Evolutionary conservation across 64 coral and sea anemone species (phyloP).

Genomic region (Cladopsammia gracilis): DNA sequence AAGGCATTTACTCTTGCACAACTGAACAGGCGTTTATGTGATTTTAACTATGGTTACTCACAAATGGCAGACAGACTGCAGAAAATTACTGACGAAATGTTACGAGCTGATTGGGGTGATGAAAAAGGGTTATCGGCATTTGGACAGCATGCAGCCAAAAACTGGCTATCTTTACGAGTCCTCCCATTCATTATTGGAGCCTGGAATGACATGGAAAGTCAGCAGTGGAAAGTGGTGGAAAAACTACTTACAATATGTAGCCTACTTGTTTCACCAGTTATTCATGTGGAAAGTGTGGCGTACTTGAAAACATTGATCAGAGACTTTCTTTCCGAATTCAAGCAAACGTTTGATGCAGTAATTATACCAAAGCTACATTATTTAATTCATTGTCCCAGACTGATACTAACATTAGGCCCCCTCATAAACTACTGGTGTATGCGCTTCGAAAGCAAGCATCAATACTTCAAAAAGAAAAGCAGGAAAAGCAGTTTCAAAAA

Average conservation of each 20-base stretch:
- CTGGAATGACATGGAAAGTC: slow-evolving; percentile 6
- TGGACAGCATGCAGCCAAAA: slow-evolving; percentile 8
- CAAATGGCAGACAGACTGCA: slow-evolving; percentile 17
- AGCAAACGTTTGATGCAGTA: background rate
- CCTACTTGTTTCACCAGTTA: slow-evolving; percentile 24
- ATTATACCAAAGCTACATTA: slow-evolving; percentile 25
- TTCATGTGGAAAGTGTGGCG: slow-evolving; percentile 1
- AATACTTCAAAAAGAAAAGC: slow-evolving; percentile 24
- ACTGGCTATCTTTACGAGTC: slow-evolving; percentile 9
- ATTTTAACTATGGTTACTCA: slow-evolving; percentile 43
- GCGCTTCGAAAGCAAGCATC: slow-evolving; percentile 12
- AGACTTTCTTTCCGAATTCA: background rate
- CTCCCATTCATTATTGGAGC: background rate
- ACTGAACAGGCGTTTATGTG: slow-evolving; percentile 19
- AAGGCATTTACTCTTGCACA: slow-evolving; percentile 21
- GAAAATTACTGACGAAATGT: background rate
- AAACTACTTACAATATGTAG: slow-evolving; percentile 7
- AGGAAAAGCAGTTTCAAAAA: slow-evolving; percentile 2
- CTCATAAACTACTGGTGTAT: background rate
- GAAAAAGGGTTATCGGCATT: background rate
- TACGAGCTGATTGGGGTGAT: slow-evolving; percentile 24
- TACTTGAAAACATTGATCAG: slow-evolving; percentile 17
- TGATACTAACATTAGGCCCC: slow-evolving; percentile 1
- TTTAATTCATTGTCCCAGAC: slow-evolving; percentile 21
- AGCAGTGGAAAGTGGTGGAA: background rate